phyloP scores from a whole-genome alignment of 2,888 invertebrate species.

The Lycaena phlaeas region DNA sequence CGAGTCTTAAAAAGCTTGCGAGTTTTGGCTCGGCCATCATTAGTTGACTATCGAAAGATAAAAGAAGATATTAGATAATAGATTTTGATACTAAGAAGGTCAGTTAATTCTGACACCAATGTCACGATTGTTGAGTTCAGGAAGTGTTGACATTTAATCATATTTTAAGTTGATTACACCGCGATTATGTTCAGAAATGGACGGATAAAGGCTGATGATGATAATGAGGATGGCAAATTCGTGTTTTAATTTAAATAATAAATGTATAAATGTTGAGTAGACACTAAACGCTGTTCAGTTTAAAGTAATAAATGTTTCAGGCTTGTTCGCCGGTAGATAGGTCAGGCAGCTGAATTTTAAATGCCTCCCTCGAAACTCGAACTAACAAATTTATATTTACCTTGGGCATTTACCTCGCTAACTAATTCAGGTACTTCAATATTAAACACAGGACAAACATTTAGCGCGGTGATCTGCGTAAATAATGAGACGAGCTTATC shows the following conservation, averaged over 20 bases:
- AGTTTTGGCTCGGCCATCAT: too few species aligned
- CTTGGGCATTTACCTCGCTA: background rate
- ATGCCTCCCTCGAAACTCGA: constrained; percentile 17
- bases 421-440: constrained; percentile 3
- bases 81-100: too few species aligned
- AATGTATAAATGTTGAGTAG: background rate
- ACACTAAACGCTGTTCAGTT: constrained; percentile 11
- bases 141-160: too few species aligned
- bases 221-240: background rate
- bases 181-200: too few species aligned
- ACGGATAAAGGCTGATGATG: too few species aligned
- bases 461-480: background rate
- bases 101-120: too few species aligned
- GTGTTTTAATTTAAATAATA: background rate
- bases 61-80: too few species aligned
- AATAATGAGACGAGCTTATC: background rate
- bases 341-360: constrained; percentile 21
- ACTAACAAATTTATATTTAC: constrained; percentile 2
- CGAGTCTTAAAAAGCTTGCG: too few species aligned
- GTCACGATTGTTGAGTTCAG: too few species aligned
- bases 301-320: constrained; percentile 9
- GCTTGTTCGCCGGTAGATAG: constrained; percentile 10
- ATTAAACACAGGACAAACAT: background rate
- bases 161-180: too few species aligned
- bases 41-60: too few species aligned